phyloP scores from a whole-genome alignment of 2,113 vertebrate species.

The Marmota flaviventris region DNA sequence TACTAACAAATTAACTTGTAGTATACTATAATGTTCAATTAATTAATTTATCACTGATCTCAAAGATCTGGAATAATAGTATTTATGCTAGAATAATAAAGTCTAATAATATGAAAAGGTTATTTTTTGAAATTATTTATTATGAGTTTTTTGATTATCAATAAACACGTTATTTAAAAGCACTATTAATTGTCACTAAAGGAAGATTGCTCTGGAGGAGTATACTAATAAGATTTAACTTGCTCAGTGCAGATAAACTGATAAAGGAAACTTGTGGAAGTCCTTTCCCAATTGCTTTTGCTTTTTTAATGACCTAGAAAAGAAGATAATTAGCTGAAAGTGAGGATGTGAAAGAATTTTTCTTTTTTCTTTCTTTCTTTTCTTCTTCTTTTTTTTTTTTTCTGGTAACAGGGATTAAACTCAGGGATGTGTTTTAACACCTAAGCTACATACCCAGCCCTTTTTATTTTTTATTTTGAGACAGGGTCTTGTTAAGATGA shows the following conservation, averaged over 20 bases:
- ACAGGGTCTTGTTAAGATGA: too few relatives aligned
- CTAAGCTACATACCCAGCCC: too few relatives aligned
- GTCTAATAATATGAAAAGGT: neutral
- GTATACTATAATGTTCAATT: neutral
- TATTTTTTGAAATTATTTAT: neutral
- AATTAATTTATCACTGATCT: constrained; percentile 22
- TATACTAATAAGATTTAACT: neutral
- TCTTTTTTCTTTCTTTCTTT: too few relatives aligned
- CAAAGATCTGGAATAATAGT: neutral
- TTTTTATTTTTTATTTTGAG: too few relatives aligned
- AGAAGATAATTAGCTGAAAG: neutral
- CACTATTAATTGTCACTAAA: neutral
- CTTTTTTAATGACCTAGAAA: neutral
- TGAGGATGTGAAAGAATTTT: neutral
- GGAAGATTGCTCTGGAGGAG: neutral
- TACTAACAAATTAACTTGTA: neutral
- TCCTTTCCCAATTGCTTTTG: neutral
- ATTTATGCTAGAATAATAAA: neutral
- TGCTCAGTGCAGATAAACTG: neutral
- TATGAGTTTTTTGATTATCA: neutral
- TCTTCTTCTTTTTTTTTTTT: too few relatives aligned
- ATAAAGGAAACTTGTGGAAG: neutral
- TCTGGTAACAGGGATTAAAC: too few relatives aligned
- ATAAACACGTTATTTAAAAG: neutral
- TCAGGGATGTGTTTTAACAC: too few relatives aligned